phyloP scores from a whole-genome alignment of 2,888 invertebrate genomes.

The Noctua fimbriata region DNA sequence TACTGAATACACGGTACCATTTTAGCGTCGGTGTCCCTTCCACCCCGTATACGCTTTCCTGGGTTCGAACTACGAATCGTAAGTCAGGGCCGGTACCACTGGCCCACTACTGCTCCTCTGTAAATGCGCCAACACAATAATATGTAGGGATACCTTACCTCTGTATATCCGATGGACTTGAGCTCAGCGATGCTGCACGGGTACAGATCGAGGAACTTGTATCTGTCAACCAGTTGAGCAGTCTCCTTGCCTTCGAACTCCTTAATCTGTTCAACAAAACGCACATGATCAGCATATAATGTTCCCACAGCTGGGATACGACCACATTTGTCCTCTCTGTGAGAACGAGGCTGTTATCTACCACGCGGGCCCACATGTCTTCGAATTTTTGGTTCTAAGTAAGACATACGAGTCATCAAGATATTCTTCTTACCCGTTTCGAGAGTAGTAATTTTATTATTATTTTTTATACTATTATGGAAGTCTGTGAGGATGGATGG shows the following conservation, averaged over 20 bases:
- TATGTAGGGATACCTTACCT: constrained; percentile 84
- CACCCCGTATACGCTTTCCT: no score
- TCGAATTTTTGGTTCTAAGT: background rate
- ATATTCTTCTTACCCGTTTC: background rate
- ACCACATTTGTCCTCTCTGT: background rate
- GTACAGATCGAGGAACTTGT: constrained; percentile 98
- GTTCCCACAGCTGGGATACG: background rate
- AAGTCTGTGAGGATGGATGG: no score
- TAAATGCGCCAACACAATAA: background rate
- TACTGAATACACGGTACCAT: no score
- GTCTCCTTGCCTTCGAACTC: constrained; percentile 99
- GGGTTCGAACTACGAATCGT: no score
- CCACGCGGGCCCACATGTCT: background rate
- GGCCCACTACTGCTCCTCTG: background rate
- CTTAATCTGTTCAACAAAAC: constrained; percentile 92
- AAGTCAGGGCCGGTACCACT: no score
- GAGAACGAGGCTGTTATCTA: background rate
- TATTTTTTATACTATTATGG: background rate
- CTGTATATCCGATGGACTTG: constrained; percentile 96
- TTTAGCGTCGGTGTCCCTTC: no score
- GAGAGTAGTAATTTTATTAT: background rate
- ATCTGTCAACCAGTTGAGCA: constrained; percentile 98
- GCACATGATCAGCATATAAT: background rate
- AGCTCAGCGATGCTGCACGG: constrained; percentile 98
- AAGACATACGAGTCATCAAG: background rate